A percentile compares a stretch with the other conserved stretches of the same genome.
Conservation (phyloP, 2,888 invertebrate species). For the Reticulitermes lucifugus region DNA sequence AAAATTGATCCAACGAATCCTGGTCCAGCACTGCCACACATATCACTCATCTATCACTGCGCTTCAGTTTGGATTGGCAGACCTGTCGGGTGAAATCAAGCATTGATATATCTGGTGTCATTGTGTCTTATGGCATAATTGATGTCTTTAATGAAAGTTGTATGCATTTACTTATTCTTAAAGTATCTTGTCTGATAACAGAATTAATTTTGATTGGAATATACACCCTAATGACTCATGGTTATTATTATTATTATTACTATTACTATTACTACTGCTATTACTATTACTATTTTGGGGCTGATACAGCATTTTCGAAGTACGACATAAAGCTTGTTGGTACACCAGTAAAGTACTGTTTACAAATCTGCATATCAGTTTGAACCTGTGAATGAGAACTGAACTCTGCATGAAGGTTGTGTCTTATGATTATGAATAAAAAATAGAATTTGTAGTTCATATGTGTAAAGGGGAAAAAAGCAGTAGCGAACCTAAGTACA, state of each 20-base stretch:
- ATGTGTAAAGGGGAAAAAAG: too few relatives aligned
- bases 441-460: too few relatives aligned
- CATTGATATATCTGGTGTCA: slow-evolving; percentile 35
- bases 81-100: background rate
- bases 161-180: slow-evolving; percentile 35
- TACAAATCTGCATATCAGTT: background rate
- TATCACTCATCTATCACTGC: slow-evolving; percentile 40
- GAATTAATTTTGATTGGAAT: slow-evolving; percentile 13
- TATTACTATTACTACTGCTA: too few relatives aligned
- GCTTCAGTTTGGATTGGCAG: slow-evolving; percentile 9
- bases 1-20: slow-evolving; percentile 37
- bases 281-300: background rate
- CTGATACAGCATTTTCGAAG: background rate
- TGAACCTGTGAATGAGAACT: background rate
- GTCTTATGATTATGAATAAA: too few relatives aligned
- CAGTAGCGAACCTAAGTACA: too few relatives aligned
- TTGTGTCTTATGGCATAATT: slow-evolving; percentile 34
- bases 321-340: background rate
- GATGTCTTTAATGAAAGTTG: slow-evolving; percentile 31
- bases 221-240: background rate
- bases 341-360: background rate
- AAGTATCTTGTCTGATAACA: slow-evolving; percentile 35
- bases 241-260: background rate
- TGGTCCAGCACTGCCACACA: slow-evolving; percentile 49
- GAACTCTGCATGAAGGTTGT: too few relatives aligned